Conservation (phyloP, 2,888 invertebrate species). For the Plutella xylostella region DNA sequence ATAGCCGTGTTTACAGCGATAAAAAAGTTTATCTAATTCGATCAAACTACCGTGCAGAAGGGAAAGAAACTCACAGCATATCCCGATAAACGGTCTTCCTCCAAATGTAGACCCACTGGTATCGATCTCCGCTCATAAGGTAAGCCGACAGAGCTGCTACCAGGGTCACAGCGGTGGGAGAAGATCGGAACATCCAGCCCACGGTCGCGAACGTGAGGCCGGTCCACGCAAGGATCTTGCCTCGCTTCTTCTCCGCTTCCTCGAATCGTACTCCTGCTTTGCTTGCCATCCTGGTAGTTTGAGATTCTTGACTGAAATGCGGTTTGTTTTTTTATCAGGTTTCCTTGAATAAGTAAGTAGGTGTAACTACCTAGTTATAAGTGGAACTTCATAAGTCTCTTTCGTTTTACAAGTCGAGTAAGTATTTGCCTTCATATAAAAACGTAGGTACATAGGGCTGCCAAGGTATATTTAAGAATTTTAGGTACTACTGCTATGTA, state of each 20-base stretch:
- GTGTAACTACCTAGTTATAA: too few relatives aligned
- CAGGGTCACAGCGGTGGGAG: slow-evolving; percentile 27
- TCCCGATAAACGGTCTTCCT: slow-evolving; percentile 52
- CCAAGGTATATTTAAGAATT: too few relatives aligned
- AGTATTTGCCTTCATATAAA: too few relatives aligned
- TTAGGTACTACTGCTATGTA: too few relatives aligned
- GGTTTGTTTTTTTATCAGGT: too few relatives aligned
- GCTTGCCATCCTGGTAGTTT: slow-evolving; percentile 53
- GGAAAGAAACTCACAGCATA: slow-evolving; percentile 41
- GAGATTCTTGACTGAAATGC: too few relatives aligned
- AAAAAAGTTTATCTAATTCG: too few relatives aligned
- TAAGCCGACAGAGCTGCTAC: slow-evolving; percentile 36
- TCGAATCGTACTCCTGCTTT: slow-evolving; percentile 52
- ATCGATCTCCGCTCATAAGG: slow-evolving; percentile 53
- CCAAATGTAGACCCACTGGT: slow-evolving; percentile 62
- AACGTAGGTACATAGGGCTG: too few relatives aligned
- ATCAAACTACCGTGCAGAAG: not conserved
- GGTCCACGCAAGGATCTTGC: slow-evolving; percentile 33
- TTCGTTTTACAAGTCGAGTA: too few relatives aligned
- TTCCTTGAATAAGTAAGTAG: too few relatives aligned
- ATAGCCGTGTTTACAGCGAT: too few relatives aligned
- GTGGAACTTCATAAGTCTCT: too few relatives aligned
- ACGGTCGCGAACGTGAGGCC: slow-evolving; percentile 27
- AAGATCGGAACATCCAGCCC: slow-evolving; percentile 35
- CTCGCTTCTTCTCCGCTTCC: slow-evolving; percentile 45